A percentile compares a stretch with the other conserved stretches of the same genome.
These are phyloP conservation scores for Myotis yumanensis DNA, from an alignment of 2,113 vertebrate species.

Conservation along the genomic window DNA sequence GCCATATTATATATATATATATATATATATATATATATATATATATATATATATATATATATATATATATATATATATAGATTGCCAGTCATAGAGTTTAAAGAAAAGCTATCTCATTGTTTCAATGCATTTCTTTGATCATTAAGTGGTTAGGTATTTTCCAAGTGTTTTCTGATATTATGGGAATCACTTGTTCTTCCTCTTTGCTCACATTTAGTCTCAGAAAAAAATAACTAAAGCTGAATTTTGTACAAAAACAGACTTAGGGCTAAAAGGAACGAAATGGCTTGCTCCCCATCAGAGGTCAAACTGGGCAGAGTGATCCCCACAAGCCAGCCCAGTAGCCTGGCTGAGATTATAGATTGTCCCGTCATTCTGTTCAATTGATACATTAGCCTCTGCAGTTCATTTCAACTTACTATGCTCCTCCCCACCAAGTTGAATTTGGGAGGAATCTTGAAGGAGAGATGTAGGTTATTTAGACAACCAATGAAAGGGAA, in stretches of 20 bases:
- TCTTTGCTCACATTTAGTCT: neutral
- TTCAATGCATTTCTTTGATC: neutral
- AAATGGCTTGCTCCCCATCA: neutral
- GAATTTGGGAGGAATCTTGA: neutral
- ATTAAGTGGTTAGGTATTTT: neutral
- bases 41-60: no score
- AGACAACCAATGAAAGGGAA: neutral
- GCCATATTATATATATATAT: no score
- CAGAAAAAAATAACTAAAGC: neutral
- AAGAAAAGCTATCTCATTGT: neutral
- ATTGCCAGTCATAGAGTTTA: neutral
- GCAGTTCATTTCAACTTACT: neutral
- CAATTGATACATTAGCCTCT: neutral
- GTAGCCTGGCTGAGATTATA: neutral
- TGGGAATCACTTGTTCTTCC: neutral
- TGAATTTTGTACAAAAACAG: neutral
- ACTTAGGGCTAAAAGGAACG: neutral
- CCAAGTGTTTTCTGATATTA: neutral
- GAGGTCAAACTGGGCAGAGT: neutral
- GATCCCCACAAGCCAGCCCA: rapidly evolving
- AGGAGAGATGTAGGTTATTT: neutral
- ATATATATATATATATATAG: no score
- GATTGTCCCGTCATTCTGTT: neutral
- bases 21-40: no score
- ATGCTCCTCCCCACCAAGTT: neutral